Evolutionary conservation across 1,140 invertebrate species (phyloP).

Genomic region (Brachionus rotundiformis): DNA sequence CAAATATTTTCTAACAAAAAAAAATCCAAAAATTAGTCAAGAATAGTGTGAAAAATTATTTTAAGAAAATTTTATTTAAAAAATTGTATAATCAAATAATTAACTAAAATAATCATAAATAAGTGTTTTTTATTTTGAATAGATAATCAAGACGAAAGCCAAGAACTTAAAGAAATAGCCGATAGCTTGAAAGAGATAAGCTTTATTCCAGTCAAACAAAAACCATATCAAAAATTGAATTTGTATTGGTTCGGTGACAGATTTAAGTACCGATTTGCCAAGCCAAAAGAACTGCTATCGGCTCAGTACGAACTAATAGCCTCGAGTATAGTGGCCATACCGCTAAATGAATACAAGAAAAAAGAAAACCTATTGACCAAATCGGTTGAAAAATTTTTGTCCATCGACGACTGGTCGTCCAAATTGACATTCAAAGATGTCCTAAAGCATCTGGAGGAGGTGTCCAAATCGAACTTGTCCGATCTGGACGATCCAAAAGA

Average conservation of each 20-base stretch:
- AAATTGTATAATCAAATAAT: too few species aligned
- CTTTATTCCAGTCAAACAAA: constrained; percentile 41
- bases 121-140: not conserved
- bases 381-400: constrained; percentile 44
- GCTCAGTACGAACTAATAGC: constrained; percentile 18
- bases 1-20: too few species aligned
- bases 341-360: constrained; percentile 29
- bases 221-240: constrained; percentile 38
- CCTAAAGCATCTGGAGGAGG: not conserved
- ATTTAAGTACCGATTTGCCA: constrained; percentile 25
- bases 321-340: not conserved
- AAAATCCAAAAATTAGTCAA: too few species aligned
- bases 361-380: constrained; percentile 20
- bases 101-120: too few species aligned
- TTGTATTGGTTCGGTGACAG: constrained; percentile 30
- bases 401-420: not conserved
- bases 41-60: too few species aligned
- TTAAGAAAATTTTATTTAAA: too few species aligned
- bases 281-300: constrained; percentile 38
- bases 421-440: constrained; percentile 39
- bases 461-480: not conserved
- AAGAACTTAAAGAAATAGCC: not conserved
- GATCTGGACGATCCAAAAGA: constrained; percentile 40
- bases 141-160: not conserved
- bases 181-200: not conserved